These are phyloP conservation scores for Lordiphosa stackelbergi DNA, from an alignment of 1,140 invertebrate species.

Conservation along the genomic window DNA sequence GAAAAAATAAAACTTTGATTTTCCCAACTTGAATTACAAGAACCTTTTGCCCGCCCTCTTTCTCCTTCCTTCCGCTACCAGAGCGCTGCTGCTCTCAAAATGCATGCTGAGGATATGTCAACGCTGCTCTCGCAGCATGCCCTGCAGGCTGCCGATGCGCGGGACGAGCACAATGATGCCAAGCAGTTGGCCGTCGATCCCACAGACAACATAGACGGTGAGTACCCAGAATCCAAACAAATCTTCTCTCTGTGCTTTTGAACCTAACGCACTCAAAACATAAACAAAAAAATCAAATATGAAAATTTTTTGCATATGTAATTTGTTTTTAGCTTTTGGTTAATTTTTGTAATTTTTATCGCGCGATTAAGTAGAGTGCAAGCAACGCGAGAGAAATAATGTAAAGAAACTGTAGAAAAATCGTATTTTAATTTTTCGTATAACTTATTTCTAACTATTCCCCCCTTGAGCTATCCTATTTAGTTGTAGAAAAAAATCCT, in stretches of 20 bases:
- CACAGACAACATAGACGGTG: conserved; percentile 77
- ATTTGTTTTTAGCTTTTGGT: conserved; percentile 47
- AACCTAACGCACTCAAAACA: conserved; percentile 29
- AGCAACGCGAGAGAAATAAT: conserved; percentile 31
- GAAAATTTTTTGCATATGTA: conserved; percentile 38
- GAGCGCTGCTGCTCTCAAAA: conserved; percentile 61
- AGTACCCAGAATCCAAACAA: conserved; percentile 53
- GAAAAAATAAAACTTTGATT: conserved; percentile 13
- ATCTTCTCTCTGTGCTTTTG: conserved; percentile 50
- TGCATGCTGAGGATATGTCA: conserved; percentile 75
- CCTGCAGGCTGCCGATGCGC: conserved; percentile 56
- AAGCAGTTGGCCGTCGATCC: conserved; percentile 73
- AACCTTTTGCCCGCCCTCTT: conserved; percentile 5
- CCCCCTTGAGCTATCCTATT: conserved; percentile 15
- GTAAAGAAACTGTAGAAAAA: conserved; percentile 33
- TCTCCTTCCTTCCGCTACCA: conserved; percentile 17
- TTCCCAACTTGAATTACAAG: not conserved
- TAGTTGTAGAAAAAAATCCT: conserved; percentile 8
- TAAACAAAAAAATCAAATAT: conserved; percentile 28
- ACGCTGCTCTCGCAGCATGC: conserved; percentile 67
- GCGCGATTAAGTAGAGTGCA: conserved; percentile 31
- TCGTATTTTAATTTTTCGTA: conserved; percentile 31
- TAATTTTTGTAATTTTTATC: conserved; percentile 37
- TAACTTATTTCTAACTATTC: conserved; percentile 22
- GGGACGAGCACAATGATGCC: conserved; percentile 74